Evolutionary conservation across 2,888 invertebrate genomes (phyloP).

Genomic region (Spisula solida): DNA sequence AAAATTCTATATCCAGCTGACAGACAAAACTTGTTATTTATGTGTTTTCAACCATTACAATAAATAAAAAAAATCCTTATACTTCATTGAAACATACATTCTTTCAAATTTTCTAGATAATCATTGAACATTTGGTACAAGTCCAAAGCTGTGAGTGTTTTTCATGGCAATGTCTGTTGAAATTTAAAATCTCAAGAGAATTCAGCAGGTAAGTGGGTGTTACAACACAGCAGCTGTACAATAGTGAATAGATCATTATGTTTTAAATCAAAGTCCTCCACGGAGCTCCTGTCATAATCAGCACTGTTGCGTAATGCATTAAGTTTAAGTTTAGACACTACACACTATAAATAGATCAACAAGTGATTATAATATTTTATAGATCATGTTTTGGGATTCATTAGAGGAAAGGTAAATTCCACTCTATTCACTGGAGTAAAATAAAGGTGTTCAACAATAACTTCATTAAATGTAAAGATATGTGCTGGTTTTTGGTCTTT

Average conservation of each 20-base stretch:
- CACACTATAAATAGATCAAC: not conserved
- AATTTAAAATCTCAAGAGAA: constrained; percentile 8
- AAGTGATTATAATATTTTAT: not conserved
- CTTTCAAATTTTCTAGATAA: constrained; percentile 23
- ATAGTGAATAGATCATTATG: not conserved
- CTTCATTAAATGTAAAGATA: no score
- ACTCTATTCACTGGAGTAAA: not conserved
- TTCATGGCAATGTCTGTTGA: constrained; percentile 23
- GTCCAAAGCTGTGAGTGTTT: not conserved
- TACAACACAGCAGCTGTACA: not conserved
- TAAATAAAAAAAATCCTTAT: not conserved
- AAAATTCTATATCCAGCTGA: not conserved
- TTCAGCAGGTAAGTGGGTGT: not conserved
- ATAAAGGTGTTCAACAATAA: no score
- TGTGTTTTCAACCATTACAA: constrained; percentile 21
- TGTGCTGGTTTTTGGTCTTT: no score
- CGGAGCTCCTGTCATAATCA: not conserved
- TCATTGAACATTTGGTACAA: not conserved
- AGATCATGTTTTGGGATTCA: not conserved
- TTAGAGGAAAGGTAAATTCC: not conserved
- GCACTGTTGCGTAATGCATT: not conserved
- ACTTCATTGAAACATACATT: constrained; percentile 24
- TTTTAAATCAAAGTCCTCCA: not conserved
- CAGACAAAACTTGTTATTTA: constrained; percentile 3
- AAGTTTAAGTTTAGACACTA: not conserved